Base-by-base conservation (phyloP, 2,113 vertebrate genomes). In the Paedocypris sp. region DNA sequence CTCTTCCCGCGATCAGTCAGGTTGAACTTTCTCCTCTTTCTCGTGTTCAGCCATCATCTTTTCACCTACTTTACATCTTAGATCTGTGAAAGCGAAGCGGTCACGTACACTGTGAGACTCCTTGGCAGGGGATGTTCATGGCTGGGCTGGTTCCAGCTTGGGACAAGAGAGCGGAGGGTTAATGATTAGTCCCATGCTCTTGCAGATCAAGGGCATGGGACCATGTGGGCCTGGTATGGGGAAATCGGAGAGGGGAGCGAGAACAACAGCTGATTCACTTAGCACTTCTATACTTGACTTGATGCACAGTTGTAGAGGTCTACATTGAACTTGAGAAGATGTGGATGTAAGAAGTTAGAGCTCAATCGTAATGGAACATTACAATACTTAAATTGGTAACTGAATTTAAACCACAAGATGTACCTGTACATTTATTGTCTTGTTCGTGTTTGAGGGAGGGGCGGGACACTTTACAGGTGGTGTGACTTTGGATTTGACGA, bases 101-200 rank as follows among this genome's bases (percentile, higher is more conserved):
- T 82, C 82, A 85, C 77, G 72, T 83, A 83, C 69, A 46, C 62
- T 54, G 46, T 67, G 35, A 76, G 66, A 67, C 77, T 80, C 68
- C 60, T 72, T 84, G 78, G 79, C 80, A 76, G 70, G 41, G 73
- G 52, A 58, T 60, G 76, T 74, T 76, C 72, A 58, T 70, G 70
- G 64, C 69, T 79, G 82, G 79, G 70, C 65, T 65, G 20, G 25
- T 79, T 83, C 79, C 82, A 81, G 52, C 36, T 77, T 68, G 70
- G 66, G 75, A 72, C n/a, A n/a, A 70, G 71, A 47, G 74, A 78
- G 73, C 71, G 73, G 72, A 74, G 77, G 82, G 81, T 85, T 84
- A 83, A 84, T 85, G 67, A 83, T 85, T 82, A 82, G 77, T 83
- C 81, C 78, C 76, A 79, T 76, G 78, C 77, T 78, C 74, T 73